Evolutionary conservation across 2,113 vertebrate genomes (phyloP).

Genomic region (Epinephelus cyanopodus): DNA sequence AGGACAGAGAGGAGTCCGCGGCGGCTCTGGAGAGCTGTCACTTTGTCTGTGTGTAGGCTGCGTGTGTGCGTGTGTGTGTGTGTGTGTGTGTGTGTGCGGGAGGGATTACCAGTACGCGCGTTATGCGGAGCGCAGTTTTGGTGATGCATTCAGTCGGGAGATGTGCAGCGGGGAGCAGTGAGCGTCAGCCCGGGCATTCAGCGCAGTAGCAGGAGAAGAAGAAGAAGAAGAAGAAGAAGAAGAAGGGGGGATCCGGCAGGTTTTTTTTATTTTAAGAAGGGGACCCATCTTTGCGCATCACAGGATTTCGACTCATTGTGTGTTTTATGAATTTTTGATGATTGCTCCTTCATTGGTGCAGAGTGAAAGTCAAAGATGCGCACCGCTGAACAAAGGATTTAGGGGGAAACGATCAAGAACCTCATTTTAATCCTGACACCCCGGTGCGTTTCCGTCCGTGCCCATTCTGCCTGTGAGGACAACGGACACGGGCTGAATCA

Average conservation of each 20-base stretch:
- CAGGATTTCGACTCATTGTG: constrained; percentile 26
- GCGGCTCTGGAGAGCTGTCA: constrained; percentile 60
- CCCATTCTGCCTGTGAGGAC: constrained; percentile 34
- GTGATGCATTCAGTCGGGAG: constrained; percentile 68
- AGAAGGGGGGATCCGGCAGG: constrained; percentile 13
- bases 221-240: background rate
- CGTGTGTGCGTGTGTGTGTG: background rate
- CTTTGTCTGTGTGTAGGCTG: constrained; percentile 3
- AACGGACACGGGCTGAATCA: constrained; percentile 52
- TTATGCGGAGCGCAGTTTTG: constrained; percentile 67
- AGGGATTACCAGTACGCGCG: constrained; percentile 75
- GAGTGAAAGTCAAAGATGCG: constrained; percentile 60
- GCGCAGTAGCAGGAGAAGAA: constrained; percentile 11
- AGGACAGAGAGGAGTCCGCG: constrained; percentile 17
- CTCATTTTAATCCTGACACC: constrained; percentile 24
- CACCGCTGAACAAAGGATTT: constrained; percentile 78
- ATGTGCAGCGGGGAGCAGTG: constrained; percentile 59
- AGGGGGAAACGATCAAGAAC: constrained; percentile 43
- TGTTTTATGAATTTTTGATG: constrained; percentile 45
- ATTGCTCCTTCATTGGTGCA: constrained; percentile 19
- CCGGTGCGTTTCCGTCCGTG: constrained; percentile 22
- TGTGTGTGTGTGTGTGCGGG: constrained; percentile 40
- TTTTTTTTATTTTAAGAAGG: constrained; percentile 8
- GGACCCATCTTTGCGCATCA: background rate
- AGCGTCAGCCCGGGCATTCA: constrained; percentile 47